Evolutionary conservation across 2,113 vertebrate species (phyloP).

Genomic region (Hemichromis elongatus): DNA sequence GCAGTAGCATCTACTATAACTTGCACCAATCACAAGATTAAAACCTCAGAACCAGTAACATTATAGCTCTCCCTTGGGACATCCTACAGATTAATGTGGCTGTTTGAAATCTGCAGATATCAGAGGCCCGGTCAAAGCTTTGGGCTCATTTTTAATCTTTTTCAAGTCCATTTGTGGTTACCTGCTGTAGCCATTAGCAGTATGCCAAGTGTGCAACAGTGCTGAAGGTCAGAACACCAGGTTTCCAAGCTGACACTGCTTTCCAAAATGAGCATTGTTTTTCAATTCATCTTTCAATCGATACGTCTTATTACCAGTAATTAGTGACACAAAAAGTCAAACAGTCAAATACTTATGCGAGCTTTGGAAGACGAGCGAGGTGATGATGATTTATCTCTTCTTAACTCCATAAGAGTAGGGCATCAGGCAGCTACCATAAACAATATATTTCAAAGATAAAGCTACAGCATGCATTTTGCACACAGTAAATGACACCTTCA

Average conservation of each 20-base stretch:
- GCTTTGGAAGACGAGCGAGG: neutral
- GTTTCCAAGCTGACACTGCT: neutral
- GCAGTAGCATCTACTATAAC: neutral
- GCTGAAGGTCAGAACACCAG: neutral
- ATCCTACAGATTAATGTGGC: accelerated
- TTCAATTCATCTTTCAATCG: neutral
- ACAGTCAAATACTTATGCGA: neutral
- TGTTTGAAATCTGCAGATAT: neutral
- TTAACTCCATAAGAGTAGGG: neutral
- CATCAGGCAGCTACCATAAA: neutral
- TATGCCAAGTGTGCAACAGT: neutral
- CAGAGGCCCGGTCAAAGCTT: neutral
- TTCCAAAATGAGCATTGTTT: neutral
- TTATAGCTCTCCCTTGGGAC: neutral
- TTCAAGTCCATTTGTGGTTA: neutral
- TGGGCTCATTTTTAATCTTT: neutral
- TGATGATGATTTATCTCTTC: neutral
- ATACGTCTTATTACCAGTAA: neutral
- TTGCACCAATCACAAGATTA: neutral
- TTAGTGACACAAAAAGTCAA: neutral
- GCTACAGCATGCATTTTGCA: neutral
- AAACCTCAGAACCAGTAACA: neutral
- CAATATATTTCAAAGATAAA: neutral
- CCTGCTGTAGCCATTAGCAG: neutral
- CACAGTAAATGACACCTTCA: neutral